Evolutionary conservation across 2,888 invertebrate genomes (phyloP), one percentile per base, ranked within the genome.

Genomic region (Cryptocephalus primarius): DNA sequence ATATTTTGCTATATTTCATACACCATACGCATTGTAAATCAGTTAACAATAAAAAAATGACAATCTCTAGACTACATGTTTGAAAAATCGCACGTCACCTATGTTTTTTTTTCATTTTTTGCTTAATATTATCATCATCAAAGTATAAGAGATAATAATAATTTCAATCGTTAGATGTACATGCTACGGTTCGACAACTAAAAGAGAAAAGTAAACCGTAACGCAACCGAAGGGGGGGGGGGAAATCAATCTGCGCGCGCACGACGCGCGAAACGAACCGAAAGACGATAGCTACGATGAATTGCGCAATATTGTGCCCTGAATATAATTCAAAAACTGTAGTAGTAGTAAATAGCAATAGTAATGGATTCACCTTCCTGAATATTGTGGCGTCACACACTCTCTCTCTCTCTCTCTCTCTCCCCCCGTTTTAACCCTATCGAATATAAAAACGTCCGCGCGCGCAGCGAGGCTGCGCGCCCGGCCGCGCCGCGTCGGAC

Each of bases 1-100:
- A 68, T 66, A 69, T 63, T 47, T 63, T 66, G 64, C 65, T 68
- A 68, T 67, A 60, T 60, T 36, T 63, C 64, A 65, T 67, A 68
- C 67, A 66, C 60, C 61, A 63, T 64, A 66, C 62, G 60, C 63
- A 51, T 22, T 58, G 61, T 62, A 65, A 65, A 67, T 60, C 60
- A 61, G 57, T 63, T 22, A 64, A 65, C 64, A 64, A 65, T 65
- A 65, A 65, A 65, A 64, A 65, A 65, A 64, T 65, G 59, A 66
- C 63, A 64, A 62, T 62, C 22, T 55, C 65, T 66, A 66, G 58
- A 59, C 66, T 67, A 65, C 66, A 51, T 54, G 61, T 59, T 60
- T 57, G 60, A 62, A 61, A 59, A 59, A 57, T 50, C 46, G 51
- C 54, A 53, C 48, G 49, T 52, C 53, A 55, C 53, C 53, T 44